Base-by-base conservation (phyloP, 2,888 invertebrate species). In the Xestia sexstrigata region DNA sequence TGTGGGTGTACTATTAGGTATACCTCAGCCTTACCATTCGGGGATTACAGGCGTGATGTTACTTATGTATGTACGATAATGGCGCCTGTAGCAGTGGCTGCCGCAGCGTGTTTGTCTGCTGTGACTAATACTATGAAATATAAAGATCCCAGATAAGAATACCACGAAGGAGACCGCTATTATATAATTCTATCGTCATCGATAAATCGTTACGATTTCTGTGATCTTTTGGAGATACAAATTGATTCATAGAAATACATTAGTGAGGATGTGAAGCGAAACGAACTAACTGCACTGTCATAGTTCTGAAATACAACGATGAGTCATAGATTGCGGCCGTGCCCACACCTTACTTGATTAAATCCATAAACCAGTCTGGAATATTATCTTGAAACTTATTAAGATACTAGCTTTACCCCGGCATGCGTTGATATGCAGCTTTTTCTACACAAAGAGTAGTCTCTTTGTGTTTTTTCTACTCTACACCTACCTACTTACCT, bases 201-300 rank as follows among this genome's bases (percentile, higher is more conserved):
- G n/a, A 72, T 72, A 52, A 26, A 26, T 26, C n/a, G 7, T 45
- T 13, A 65, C n/a, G 45, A 62, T 66, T 35, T 45, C 35, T 35
- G 6, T 23, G 2, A 26, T 47, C 23, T 42, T n/a, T n/a, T 15
- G 20, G 30, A 42, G 49, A 62, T 45, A 42, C 6, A 35, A 35
- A 23, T 13, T 52, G 74, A 63, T 20, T 78, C 30, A 77, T 58
- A 35, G 1, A 20, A 49, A 39, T n/a, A 67, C 17, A 45, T 35
- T 3, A 6, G 23, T 26, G 17, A 39, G 26, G 6, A 42, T 55
- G 0, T 26, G 45, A 45, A 42, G 47, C 26, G 3, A 17, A 49
- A 60, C 26, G 1, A 3, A 23, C 8, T 45, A 77, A 45, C 20
- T 52, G 26, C 8, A 65, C 30, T 23, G 15, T 63, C 60, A 69